A percentile compares a stretch with the other conserved stretches of the same genome.
Evolutionary conservation across 2,113 vertebrate species (phyloP).

Genomic region (Gobiocypris rarus): DNA sequence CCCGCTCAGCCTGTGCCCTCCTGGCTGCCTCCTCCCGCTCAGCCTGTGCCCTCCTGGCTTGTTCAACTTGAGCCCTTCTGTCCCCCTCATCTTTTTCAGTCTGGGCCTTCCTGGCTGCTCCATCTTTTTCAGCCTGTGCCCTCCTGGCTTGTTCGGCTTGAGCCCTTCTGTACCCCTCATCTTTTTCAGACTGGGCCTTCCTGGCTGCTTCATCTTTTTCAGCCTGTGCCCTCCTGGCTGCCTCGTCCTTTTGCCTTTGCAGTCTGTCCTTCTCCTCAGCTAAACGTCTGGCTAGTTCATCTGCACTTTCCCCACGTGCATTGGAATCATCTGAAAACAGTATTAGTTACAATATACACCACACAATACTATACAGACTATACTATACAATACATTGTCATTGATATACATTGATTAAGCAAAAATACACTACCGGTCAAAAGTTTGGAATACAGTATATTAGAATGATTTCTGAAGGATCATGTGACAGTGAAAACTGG

Average conservation of each 20-base stretch:
- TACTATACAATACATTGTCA: not conserved
- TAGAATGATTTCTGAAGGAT: too few species aligned
- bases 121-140: too few species aligned
- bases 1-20: not conserved
- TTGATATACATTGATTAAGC: not conserved
- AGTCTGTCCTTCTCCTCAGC: constrained; percentile 28
- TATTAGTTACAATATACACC: not conserved
- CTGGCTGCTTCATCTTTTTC: constrained; percentile 37
- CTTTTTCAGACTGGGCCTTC: constrained; percentile 43
- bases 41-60: not conserved
- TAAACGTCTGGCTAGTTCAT: constrained; percentile 37
- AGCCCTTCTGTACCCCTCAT: constrained; percentile 28
- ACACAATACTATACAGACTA: not conserved
- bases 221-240: constrained; percentile 32
- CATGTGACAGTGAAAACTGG: too few species aligned
- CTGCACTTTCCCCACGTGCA: constrained; percentile 43
- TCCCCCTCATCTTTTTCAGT: not conserved
- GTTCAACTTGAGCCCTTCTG: constrained; percentile 33
- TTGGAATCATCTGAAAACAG: constrained; percentile 58
- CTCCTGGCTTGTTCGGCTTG: constrained; percentile 43
- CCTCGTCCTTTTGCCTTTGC: constrained; percentile 33
- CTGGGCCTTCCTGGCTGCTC: not conserved
- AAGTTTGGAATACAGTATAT: too few species aligned
- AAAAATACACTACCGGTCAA: not conserved
- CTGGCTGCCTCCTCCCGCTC: too few species aligned